Base-by-base conservation (phyloP, 2,888 invertebrate genomes). In the Apocheima hispidaria region DNA sequence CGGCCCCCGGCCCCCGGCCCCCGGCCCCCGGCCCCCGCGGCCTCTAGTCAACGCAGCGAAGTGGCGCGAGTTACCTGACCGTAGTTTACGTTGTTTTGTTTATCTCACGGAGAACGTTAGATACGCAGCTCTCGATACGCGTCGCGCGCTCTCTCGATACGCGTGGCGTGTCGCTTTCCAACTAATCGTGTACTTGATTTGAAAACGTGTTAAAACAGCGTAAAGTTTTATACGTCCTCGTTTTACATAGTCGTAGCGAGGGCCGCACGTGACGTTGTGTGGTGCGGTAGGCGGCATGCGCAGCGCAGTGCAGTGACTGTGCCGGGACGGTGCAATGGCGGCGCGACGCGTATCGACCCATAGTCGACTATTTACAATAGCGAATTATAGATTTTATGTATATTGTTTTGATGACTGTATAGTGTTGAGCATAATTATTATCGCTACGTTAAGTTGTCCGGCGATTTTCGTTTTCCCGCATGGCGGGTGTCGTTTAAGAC, bases 281-380 rank as follows among this genome's bases (percentile, higher is more conserved):
- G 28, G 44, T 59, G 41, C 33, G 26, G 1, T 26, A 2, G 26
- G 2, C 5, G 9, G 30, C 2, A 26, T 53, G 38, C 21, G n/a
- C n/a, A n/a, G 49, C 28, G 49, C 26, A 21, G 18, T 4, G 38
- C 10, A 16, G 30, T n/a, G 28, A 12, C 26, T 14, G 51, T 51
- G 50, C 50, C 59, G 69, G 74, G 68, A 53, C 53, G 56, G 74
- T 72, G 75, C 74, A 71, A 73, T 74, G 53, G 68, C 68, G 59
- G 60, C 62, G 69, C 72, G 79, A 49, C 79, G 57, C 82, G 74
- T 77, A 73, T 77, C 84, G 84, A 81, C 78, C 70, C 79, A 71
- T 73, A 83, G 83, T 84, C 83, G 82, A 82, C 82, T 87, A 86
- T 86, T 87, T 87, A 86, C 86, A 87, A 84, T 79, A 74, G 70